Evolutionary conservation across 2,888 invertebrate species (phyloP).

Genomic region (Artemia sinica): DNA sequence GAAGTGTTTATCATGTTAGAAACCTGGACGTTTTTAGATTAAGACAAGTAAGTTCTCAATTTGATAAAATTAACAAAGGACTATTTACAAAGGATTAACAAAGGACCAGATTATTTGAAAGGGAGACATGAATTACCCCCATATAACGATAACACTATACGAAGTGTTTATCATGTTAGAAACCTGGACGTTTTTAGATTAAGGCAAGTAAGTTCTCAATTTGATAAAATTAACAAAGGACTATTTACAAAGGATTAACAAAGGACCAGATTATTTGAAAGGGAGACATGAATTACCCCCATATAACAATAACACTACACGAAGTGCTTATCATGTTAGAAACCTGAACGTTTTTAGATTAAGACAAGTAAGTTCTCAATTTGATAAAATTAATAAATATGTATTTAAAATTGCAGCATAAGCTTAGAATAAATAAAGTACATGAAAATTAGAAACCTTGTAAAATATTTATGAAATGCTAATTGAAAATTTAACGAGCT

Average conservation of each 20-base stretch:
- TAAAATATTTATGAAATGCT: neutral
- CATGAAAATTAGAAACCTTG: neutral
- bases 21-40: conserved; percentile 73
- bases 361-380: conserved; percentile 44
- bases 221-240: too few species aligned
- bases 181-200: conserved; percentile 73
- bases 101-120: conserved; percentile 56
- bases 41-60: conserved; percentile 65
- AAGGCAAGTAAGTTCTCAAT: conserved; percentile 65
- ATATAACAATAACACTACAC: conserved; percentile 53
- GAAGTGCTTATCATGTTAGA: conserved; percentile 82
- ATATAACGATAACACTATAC: conserved; percentile 53
- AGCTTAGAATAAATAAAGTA: neutral
- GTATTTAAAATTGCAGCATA: conserved; percentile 12
- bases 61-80: too few species aligned
- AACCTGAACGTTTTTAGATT: conserved; percentile 73
- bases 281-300: conserved; percentile 79
- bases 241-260: too few species aligned
- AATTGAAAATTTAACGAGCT: neutral
- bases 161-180: conserved; percentile 82
- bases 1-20: conserved; percentile 82
- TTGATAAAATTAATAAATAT: neutral
- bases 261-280: conserved; percentile 56
- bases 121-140: conserved; percentile 79
- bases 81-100: too few species aligned